Evolutionary conservation across 2,888 invertebrate genomes (phyloP).

Genomic region (Allygus modestus): DNA sequence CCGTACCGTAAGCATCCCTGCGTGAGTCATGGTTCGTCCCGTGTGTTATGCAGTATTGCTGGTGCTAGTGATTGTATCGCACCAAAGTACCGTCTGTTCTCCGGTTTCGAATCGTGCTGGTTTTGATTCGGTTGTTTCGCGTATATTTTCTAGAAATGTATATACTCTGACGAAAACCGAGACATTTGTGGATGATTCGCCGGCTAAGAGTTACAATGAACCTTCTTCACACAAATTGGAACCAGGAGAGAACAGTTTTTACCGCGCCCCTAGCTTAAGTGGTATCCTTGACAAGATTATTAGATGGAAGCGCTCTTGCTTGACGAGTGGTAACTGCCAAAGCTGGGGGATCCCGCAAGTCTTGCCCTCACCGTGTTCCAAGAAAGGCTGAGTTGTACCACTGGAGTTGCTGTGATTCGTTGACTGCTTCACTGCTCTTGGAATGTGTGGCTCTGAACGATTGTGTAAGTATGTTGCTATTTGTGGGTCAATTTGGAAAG

Average conservation of each 20-base stretch:
- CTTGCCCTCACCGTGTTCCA: background rate
- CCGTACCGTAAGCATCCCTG: background rate
- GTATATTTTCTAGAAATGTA: background rate
- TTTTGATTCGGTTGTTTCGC: background rate
- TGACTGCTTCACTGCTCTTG: background rate
- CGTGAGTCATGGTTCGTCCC: background rate
- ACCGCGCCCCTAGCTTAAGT: background rate
- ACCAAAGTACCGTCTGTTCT: background rate
- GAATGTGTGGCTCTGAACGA: background rate
- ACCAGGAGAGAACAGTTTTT: background rate
- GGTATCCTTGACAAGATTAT: background rate
- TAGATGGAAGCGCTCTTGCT: background rate
- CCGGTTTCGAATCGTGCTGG: background rate
- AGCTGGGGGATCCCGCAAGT: conserved; percentile 24
- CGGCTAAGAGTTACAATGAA: background rate
- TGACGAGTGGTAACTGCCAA: conserved; percentile 7
- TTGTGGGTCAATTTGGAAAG: no score
- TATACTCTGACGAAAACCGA: background rate
- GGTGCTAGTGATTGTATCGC: background rate
- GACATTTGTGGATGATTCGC: background rate
- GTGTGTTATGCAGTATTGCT: background rate
- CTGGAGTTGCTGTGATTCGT: background rate
- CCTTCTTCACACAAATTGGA: background rate
- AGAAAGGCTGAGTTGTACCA: background rate
- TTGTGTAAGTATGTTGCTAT: background rate